Percentiles rank a stretch among this genome's conserved stretches.
These are phyloP conservation scores for Thymallus thymallus DNA, from an alignment of 2,113 vertebrate species.

Conservation along the genomic window DNA sequence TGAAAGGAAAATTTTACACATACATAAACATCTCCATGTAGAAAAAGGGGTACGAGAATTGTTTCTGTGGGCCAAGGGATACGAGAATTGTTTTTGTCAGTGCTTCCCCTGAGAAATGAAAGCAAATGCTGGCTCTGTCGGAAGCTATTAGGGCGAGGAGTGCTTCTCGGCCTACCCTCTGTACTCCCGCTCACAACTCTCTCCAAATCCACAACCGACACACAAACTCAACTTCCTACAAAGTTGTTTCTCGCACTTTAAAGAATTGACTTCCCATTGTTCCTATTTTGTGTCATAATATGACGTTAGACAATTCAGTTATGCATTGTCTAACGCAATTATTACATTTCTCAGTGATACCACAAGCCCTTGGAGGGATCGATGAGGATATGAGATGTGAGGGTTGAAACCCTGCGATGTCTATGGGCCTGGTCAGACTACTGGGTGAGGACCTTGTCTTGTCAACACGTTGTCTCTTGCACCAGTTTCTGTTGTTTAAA, in stretches of 20 bases:
- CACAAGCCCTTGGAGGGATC: too few species aligned
- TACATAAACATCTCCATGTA: conserved; percentile 30
- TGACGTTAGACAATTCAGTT: too few species aligned
- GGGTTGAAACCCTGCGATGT: too few species aligned
- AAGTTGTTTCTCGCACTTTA: conserved; percentile 37
- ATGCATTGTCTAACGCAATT: too few species aligned
- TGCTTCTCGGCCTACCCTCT: conserved; percentile 19
- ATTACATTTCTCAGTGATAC: too few species aligned
- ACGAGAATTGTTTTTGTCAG: conserved; percentile 74
- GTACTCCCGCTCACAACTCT: background rate
- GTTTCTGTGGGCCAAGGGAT: conserved; percentile 64
- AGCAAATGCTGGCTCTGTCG: conserved; percentile 73
- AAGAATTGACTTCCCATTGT: conserved; percentile 34
- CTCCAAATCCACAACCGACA: conserved; percentile 11
- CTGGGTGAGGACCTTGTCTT: conserved; percentile 3
- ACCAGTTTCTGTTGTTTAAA: conserved; percentile 2
- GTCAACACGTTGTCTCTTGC: conserved; percentile 17
- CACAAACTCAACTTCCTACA: conserved; percentile 28
- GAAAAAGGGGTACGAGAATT: conserved; percentile 57
- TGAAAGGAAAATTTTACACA: conserved; percentile 16
- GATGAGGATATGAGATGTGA: too few species aligned
- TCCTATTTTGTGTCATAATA: too few species aligned
- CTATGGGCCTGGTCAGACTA: background rate
- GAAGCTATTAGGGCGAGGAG: conserved; percentile 64
- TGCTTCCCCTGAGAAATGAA: conserved; percentile 70